A percentile compares a stretch with the other conserved stretches of the same genome.
phyloP scores from a whole-genome alignment of 2,113 vertebrate species.

The Ailurus styani region DNA sequence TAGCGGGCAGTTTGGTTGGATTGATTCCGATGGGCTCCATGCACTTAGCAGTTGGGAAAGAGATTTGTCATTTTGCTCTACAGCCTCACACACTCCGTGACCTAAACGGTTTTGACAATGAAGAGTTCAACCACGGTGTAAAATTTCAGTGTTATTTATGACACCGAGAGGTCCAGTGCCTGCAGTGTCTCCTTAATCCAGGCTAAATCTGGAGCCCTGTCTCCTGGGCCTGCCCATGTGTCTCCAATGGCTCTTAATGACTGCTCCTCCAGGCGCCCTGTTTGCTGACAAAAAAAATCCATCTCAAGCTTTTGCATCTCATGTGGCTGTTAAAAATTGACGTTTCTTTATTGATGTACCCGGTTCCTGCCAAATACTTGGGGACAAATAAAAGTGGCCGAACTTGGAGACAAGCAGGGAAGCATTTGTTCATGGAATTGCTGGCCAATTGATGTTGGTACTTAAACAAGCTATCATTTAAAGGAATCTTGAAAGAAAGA shows the following conservation, averaged over 20 bases:
- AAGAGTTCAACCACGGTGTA: constrained; percentile 59
- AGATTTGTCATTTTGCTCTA: constrained; percentile 73
- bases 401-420: constrained; percentile 56
- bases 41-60: constrained; percentile 62
- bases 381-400: constrained; percentile 76
- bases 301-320: constrained; percentile 73
- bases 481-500: neutral
- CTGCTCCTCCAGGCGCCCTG: constrained; percentile 66
- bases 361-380: constrained; percentile 71
- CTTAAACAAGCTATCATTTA: constrained; percentile 61
- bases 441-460: constrained; percentile 35
- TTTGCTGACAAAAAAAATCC: constrained; percentile 73
- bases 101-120: constrained; percentile 75
- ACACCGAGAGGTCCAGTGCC: constrained; percentile 62
- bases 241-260: constrained; percentile 79
- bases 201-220: constrained; percentile 64
- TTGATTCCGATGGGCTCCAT: constrained; percentile 61
- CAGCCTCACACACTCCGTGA: constrained; percentile 49
- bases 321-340: constrained; percentile 77
- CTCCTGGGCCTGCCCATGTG: constrained; percentile 57
- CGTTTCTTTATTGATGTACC: constrained; percentile 78
- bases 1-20: constrained; percentile 49
- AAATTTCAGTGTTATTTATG: constrained; percentile 77
- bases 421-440: constrained; percentile 60
- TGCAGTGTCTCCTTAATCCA: constrained; percentile 72